Base-by-base conservation (phyloP, 2,888 invertebrate genomes). In the Myopa testacea region DNA sequence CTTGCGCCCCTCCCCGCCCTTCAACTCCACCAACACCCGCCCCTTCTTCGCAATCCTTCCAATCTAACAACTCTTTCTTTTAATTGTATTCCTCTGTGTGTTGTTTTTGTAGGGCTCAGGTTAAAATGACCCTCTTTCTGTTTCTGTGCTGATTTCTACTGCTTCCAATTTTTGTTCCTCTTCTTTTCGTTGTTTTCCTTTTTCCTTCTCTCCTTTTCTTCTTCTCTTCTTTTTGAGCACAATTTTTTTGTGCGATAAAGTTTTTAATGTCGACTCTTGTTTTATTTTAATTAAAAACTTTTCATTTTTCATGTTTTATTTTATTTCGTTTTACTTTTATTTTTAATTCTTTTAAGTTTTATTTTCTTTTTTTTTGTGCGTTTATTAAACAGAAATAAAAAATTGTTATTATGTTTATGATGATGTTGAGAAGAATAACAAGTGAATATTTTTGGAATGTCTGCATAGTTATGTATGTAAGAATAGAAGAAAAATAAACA, bases 201-300 rank as follows among this genome's bases (percentile, higher is more conserved):
- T 34, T 16, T 58, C 34, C 50, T 55, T 69, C 6, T 12, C 12
- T 26, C 37, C 37, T 16, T 70, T 16, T 58, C 26, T 70, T 52
- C 37, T 34, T 58, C n/a, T 8, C 16, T 62, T 62, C 34, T 7
- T 52, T 19, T 73, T 8, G 37, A 34, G 75, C 60, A 38, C 74
- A 69, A 77, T 80, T 79, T 81, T 73, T 34, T 70, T 34, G 34
- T 37, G 19, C 14, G n/a, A 52, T 19, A 75, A 75, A 75, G 75
- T 75, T 78, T 78, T 78, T 75, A 74, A 75, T 75, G 78, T 71
- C 65, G 78, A 65, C 75, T 58, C 75, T 83, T 83, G 81, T 83
- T 83, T 82, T 82, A 81, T 81, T 83, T 83, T 83, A 83, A 83
- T 83, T 83, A 83, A 83, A 81, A 83, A 80, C 78, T 82, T 82